Evolutionary conservation across 2,797 vertebrate genomes (phyloP).

Genomic region (Setipinna tenuifilis): DNA sequence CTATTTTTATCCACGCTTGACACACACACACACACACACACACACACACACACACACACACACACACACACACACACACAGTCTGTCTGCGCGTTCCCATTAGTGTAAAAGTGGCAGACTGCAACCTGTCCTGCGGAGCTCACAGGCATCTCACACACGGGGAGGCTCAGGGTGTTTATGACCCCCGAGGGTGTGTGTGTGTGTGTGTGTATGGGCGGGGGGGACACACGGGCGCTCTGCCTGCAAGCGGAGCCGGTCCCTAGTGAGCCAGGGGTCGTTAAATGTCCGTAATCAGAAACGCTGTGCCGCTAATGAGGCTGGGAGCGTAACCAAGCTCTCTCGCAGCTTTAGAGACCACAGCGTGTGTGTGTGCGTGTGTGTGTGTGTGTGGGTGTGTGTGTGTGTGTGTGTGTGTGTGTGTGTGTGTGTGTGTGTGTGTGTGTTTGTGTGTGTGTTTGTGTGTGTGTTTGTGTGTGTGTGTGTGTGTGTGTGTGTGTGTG

Average conservation of each 20-base stretch:
- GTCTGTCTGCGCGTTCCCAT: background rate
- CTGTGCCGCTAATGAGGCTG: background rate
- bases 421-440: constrained; percentile 35
- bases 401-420: constrained; percentile 23
- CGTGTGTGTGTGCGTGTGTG: background rate
- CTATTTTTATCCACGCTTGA: background rate
- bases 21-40: background rate
- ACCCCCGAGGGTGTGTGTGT: constrained; percentile 7
- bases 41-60: too few species aligned
- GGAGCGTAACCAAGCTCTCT: background rate
- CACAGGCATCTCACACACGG: background rate
- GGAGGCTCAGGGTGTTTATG: background rate
- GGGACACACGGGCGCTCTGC: too few species aligned
- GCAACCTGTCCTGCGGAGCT: background rate
- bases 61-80: too few species aligned
- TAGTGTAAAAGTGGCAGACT: background rate
- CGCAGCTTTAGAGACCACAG: background rate
- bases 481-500: background rate
- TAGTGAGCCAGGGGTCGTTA: background rate
- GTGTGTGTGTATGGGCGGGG: background rate
- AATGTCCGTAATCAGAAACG: constrained; percentile 3
- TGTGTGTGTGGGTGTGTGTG: constrained; percentile 22
- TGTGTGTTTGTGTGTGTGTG: constrained; percentile 23
- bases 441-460: background rate
- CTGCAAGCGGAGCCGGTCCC: background rate